Percentiles rank a stretch among this genome's conserved stretches.
Conservation (phyloP, 2,888 invertebrate species). For the Ceratothoa steindachneri region DNA sequence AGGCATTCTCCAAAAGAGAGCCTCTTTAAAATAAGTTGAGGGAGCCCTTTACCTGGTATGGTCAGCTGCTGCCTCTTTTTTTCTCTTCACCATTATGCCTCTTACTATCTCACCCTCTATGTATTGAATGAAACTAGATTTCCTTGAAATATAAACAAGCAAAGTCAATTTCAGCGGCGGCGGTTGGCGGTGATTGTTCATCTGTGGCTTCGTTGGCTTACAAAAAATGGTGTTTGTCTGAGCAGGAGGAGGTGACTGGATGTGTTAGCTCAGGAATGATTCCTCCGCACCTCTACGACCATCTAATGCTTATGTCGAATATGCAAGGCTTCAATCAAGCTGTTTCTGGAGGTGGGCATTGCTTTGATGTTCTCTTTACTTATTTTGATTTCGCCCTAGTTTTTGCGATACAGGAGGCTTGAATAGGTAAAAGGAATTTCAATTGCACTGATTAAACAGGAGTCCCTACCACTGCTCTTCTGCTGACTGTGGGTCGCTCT, state of each 20-base stretch:
- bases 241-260: slow-evolving; percentile 67
- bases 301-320: slow-evolving; percentile 74
- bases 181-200: slow-evolving; percentile 62
- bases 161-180: slow-evolving; percentile 64
- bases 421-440: no score
- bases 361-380: slow-evolving; percentile 40
- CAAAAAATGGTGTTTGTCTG: slow-evolving; percentile 81
- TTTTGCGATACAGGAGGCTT: no score
- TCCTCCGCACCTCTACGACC: slow-evolving; percentile 75
- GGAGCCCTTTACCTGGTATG: no score
- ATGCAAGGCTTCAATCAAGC: slow-evolving; percentile 65
- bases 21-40: no score
- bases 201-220: slow-evolving; percentile 63
- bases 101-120: no score
- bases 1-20: no score
- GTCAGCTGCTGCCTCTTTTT: no score
- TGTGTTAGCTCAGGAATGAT: slow-evolving; percentile 70
- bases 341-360: slow-evolving; percentile 17
- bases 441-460: slow-evolving; percentile 54
- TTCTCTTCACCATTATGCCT: no score
- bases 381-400: no score
- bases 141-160: no score
- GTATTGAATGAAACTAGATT: no score
- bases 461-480: slow-evolving; percentile 70
- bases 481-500: slow-evolving; percentile 71